phyloP scores from a whole-genome alignment of 2,797 vertebrate genomes.

The Arnoldichthys spilopterus region DNA sequence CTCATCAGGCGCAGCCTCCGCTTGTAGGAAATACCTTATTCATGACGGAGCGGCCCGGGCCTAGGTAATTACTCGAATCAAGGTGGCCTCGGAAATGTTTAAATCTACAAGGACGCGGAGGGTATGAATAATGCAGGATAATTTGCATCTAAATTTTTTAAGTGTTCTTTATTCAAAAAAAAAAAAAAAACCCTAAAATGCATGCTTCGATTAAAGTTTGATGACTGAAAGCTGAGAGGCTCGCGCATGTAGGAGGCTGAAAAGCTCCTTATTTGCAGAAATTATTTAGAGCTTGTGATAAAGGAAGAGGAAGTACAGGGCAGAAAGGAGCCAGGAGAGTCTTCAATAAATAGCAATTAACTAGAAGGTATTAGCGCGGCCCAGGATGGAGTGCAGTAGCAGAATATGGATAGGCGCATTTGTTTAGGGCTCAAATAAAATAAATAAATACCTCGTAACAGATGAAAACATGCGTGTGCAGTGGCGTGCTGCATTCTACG shows the following conservation, averaged over 20 bases:
- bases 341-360: constrained; percentile 72
- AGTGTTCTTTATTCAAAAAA: constrained; percentile 99
- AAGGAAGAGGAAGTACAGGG: constrained; percentile 49
- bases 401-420: background rate
- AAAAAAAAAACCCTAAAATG: constrained; percentile 89
- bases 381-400: constrained; percentile 11
- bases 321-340: constrained; percentile 60
- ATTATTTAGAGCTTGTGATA: constrained; percentile 88
- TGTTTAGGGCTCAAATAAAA: constrained; percentile 1
- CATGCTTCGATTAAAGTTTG: constrained; percentile 97
- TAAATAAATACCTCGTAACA: background rate
- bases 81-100: constrained; percentile 99
- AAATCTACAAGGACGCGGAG: constrained; percentile 98
- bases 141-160: constrained; percentile 99
- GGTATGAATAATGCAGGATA: constrained; percentile 99
- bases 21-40: constrained; percentile 99
- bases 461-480: background rate
- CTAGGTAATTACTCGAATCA: constrained; percentile 99
- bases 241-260: constrained; percentile 78
- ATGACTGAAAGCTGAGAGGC: constrained; percentile 95
- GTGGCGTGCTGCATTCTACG: background rate
- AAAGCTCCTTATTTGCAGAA: constrained; percentile 88
- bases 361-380: constrained; percentile 32
- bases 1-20: constrained; percentile 93
- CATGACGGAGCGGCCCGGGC: constrained; percentile 92